Evolutionary conservation across 2,113 vertebrate species (phyloP).

Genomic region (Poicephalus gulielmi): DNA sequence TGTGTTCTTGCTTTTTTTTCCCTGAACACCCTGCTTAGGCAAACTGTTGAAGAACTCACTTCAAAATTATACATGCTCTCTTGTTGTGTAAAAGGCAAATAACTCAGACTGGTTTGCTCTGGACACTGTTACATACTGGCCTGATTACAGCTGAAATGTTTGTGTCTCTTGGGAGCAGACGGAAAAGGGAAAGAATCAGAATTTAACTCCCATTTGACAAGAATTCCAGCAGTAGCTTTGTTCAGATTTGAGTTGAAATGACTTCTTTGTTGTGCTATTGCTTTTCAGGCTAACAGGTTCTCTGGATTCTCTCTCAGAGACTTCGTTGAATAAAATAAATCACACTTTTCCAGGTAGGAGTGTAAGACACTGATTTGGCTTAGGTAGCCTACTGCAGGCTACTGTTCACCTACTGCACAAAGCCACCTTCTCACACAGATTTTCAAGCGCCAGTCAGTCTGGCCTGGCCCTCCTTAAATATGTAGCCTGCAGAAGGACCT

Average conservation of each 20-base stretch:
- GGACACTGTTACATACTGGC: background rate
- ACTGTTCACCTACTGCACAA: fast-evolving
- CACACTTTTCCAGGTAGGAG: constrained; percentile 84
- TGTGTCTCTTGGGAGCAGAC: background rate
- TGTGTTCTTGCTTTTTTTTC: background rate
- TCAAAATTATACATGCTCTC: background rate
- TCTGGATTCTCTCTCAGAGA: constrained; percentile 90
- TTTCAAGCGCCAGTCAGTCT: background rate
- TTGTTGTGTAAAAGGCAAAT: background rate
- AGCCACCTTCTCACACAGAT: background rate
- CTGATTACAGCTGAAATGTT: background rate
- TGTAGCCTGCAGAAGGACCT: background rate
- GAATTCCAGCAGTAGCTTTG: background rate
- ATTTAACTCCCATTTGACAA: background rate
- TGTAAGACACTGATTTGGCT: background rate
- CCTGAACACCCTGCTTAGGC: background rate
- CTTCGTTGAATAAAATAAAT: constrained; percentile 81
- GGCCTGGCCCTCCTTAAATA: background rate
- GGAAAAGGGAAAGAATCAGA: background rate
- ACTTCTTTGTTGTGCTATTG: background rate
- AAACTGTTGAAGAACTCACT: background rate
- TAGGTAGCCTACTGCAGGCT: background rate
- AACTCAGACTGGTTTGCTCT: background rate
- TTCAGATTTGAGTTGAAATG: background rate
- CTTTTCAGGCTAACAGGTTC: constrained; percentile 87